Evolutionary conservation across 2,113 vertebrate species (phyloP), one percentile per base, ranked within the genome.

Genomic region (Cathartes aura): DNA sequence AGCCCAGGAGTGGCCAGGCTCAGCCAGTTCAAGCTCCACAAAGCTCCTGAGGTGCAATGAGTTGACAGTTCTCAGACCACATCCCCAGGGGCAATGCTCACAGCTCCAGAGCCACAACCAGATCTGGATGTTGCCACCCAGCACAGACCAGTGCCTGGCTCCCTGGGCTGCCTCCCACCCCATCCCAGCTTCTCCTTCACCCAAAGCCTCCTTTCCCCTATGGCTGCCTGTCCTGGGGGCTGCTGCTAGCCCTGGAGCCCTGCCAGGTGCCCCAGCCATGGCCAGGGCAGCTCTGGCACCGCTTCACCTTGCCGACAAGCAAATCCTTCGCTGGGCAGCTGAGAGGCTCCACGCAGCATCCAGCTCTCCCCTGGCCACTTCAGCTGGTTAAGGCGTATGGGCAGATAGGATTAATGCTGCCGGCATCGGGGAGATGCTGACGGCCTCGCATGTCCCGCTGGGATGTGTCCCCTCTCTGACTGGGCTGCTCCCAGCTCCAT

Each of bases 341-440:
- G 27, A 56, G 36, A 62, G 45, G n/a, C 40, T 62, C 80, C 4
- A 6, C 3, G 4, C 23, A 18, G 40, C 40, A 72, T 36, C 67
- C 50, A 48, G 53, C 16, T 59, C 24, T 58, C 8, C 47, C 29
- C 23, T 1, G 7, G 42, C n/a, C 5, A 17, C 36, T 83, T 50
- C 68, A 48, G 60, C 42, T 84, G 62, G 42, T 36, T 43, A 40
- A 71, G 19, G 45, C 19, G 5, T 22, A 29, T 3, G 2, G 53
- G 56, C 56, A 86, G 83, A 80, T 7, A 34, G 32, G 53, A 80
- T 79, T 47, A 64, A 23, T 68, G n/a, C 55, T 64, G 55, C 38
- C 1, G 3, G 76, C 2, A 2, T 3, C 3, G 9, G 38, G 53
- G 40, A 86, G 43, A 21, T 30, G 56, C 38, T 1, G 3, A 21